These are phyloP conservation scores for Taeniopygia guttata DNA, from an alignment of 2,797 vertebrate genomes.

Conservation along the genomic window DNA sequence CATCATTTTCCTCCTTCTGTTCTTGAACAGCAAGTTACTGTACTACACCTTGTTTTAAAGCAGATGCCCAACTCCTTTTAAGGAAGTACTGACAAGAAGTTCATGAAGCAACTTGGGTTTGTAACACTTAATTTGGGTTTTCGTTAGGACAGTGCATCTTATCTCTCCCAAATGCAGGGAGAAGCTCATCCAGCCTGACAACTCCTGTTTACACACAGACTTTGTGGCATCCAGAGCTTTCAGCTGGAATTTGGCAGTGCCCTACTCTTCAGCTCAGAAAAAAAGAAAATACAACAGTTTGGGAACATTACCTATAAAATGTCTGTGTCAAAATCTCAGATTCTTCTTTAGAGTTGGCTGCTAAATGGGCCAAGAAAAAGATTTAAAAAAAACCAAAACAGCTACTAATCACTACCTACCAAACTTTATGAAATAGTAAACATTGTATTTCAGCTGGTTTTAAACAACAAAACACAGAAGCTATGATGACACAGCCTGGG, in stretches of 20 bases:
- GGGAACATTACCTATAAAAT: background rate
- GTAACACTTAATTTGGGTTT: background rate
- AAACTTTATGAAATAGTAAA: background rate
- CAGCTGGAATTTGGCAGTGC: conserved; percentile 8
- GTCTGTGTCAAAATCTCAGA: background rate
- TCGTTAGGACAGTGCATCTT: background rate
- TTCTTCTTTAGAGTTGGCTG: conserved; percentile 6
- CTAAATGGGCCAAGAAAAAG: background rate
- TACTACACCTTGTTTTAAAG: background rate
- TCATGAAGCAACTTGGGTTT: conserved; percentile 8
- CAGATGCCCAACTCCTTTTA: conserved; percentile 22
- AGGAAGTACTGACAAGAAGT: background rate
- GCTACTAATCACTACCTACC: background rate
- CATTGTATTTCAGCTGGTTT: conserved; percentile 7
- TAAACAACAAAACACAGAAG: background rate
- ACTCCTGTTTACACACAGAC: background rate
- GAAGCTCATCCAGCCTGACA: conserved; percentile 20
- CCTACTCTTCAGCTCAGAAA: background rate
- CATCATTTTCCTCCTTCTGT: background rate
- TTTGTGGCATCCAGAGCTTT: background rate
- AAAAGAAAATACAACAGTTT: background rate
- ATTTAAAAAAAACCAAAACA: background rate
- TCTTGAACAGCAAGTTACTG: conserved; percentile 54
- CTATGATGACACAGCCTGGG: background rate
- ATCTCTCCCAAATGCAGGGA: background rate